Evolutionary conservation across 2,888 invertebrate species (phyloP).

Genomic region (Euspilapteryx auroguttella): DNA sequence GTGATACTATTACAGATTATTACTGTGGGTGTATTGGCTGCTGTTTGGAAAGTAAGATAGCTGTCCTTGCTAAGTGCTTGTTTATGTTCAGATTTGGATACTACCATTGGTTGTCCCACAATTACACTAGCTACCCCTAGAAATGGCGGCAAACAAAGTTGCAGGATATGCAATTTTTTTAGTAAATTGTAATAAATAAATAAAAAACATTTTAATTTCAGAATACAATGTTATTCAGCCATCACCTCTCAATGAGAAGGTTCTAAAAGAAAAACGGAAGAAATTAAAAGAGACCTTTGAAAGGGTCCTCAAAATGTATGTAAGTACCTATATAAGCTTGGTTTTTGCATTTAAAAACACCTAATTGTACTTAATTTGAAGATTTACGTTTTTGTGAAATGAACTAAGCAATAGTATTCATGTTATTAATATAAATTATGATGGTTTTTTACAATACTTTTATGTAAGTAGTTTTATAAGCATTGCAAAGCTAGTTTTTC

Average conservation of each 20-base stretch:
- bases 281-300: conserved; percentile 95
- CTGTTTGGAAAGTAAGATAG: no score
- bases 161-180: background rate
- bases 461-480: no score
- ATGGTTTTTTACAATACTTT: no score
- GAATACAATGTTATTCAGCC: conserved; percentile 95
- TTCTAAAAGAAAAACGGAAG: conserved; percentile 93
- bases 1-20: no score
- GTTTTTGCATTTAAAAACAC: background rate
- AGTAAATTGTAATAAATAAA: background rate
- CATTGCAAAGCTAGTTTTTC: no score
- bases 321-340: conserved; percentile 70
- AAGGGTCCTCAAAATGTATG: conserved; percentile 92
- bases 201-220: conserved; percentile 28
- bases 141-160: background rate
- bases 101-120: background rate
- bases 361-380: no score
- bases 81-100: background rate
- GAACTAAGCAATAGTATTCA: no score
- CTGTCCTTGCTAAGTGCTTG: no score
- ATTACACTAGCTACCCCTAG: background rate
- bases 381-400: no score
- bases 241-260: conserved; percentile 94
- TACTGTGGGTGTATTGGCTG: no score
- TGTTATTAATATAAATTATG: no score